Conservation (phyloP, 2,113 vertebrate genomes). For the Collichthys lucidus region DNA sequence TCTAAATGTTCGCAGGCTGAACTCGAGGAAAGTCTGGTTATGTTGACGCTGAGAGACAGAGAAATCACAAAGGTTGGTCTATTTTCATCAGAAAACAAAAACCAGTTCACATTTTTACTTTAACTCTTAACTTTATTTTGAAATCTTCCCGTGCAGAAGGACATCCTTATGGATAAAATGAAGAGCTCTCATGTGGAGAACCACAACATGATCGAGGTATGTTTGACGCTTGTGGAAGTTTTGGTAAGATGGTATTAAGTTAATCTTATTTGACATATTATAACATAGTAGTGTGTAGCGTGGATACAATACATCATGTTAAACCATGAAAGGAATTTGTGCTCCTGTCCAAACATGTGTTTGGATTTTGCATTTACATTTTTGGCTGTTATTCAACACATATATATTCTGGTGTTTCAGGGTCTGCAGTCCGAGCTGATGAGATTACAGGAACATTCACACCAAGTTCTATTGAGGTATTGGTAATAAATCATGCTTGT, state of each 20-base stretch:
- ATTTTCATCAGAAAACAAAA: not conserved
- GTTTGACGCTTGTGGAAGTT: slow-evolving; percentile 5
- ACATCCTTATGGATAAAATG: slow-evolving; percentile 79
- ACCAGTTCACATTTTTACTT: not conserved
- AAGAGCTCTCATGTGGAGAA: slow-evolving; percentile 80
- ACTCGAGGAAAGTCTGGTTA: slow-evolving; percentile 73
- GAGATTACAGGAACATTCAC: slow-evolving; percentile 82
- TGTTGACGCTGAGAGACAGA: slow-evolving; percentile 76
- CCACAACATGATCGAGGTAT: slow-evolving; percentile 82
- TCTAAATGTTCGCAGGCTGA: slow-evolving; percentile 73
- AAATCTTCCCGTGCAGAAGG: slow-evolving; percentile 71
- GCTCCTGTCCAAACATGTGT: not conserved
- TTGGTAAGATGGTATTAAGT: not conserved
- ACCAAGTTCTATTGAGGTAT: slow-evolving; percentile 82
- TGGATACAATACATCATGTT: not conserved
- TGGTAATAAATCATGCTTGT: not conserved
- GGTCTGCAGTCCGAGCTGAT: slow-evolving; percentile 79
- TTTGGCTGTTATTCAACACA: not conserved
- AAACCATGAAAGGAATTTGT: not conserved
- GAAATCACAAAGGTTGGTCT: slow-evolving; percentile 79
- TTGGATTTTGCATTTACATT: not conserved
- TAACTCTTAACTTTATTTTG: not conserved
- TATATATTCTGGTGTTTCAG: slow-evolving; percentile 62
- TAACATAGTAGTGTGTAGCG: not conserved
- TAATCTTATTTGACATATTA: not conserved